Percentiles rank a stretch among this genome's conserved stretches.
These are phyloP conservation scores for Heliconius hermathena DNA, from an alignment of 1,140 invertebrate genomes.

Conservation along the genomic window DNA sequence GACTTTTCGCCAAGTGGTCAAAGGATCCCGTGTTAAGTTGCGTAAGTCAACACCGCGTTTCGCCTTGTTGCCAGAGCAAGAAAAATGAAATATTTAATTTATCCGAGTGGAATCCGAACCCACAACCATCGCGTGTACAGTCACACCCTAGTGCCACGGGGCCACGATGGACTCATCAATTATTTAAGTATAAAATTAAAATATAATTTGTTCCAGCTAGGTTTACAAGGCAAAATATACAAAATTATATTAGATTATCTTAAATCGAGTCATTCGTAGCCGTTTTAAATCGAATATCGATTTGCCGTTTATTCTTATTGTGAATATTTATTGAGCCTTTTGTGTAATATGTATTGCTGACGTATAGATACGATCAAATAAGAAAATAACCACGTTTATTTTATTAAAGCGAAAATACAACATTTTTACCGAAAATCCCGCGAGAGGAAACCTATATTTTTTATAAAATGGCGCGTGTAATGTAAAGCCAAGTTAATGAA, in stretches of 20 bases:
- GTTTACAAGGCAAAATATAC: neutral
- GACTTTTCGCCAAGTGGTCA: too few relatives aligned
- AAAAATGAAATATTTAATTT: too few relatives aligned
- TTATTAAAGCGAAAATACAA: neutral
- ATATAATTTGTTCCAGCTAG: too few relatives aligned
- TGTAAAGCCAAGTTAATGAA: neutral
- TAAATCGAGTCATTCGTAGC: neutral
- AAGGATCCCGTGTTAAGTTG: too few relatives aligned
- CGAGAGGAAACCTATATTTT: neutral
- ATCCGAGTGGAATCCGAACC: too few relatives aligned
- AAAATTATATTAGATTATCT: neutral
- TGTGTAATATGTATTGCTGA: neutral
- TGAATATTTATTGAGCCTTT: neutral
- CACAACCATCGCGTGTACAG: too few relatives aligned
- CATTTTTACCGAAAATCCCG: neutral
- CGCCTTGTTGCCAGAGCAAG: too few relatives aligned
- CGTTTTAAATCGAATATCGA: constrained; percentile 13
- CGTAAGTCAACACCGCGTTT: too few relatives aligned
- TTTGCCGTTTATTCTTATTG: neutral
- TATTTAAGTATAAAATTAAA: too few relatives aligned
- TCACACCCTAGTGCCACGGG: too few relatives aligned
- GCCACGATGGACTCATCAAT: too few relatives aligned
- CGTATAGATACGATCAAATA: neutral
- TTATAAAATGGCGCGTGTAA: neutral
- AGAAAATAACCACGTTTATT: neutral